Evolutionary conservation across 2,113 vertebrate species (phyloP), one percentile per base, ranked within the genome.

Genomic region (Ammospiza nelsoni): DNA sequence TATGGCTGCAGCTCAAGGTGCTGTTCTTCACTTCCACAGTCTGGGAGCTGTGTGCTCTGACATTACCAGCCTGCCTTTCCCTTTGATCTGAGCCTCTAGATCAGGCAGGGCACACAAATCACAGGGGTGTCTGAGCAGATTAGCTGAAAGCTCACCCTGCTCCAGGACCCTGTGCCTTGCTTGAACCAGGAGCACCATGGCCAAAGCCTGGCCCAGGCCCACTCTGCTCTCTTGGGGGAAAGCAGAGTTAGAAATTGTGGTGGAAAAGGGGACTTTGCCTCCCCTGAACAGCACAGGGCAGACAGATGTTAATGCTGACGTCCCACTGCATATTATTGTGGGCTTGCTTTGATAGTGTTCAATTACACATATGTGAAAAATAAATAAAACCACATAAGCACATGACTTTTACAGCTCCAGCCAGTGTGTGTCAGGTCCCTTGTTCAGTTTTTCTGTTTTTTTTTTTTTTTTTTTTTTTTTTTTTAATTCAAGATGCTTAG

Each of bases 401-500:
- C 41, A 52, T 27, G 79, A 31, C 46, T 89, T 73, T 72, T 89
- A 78, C 37, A 81, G 83, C 63, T 95, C 85, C 62, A 79, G 52
- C n/a, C 83, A 75, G 48, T 89, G 69, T 72, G 57, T 66, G 79
- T 96, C 92, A 96, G 66, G 61, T 88, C 66, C 23, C 87, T 49
- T 81, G 55, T 93, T 94, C 61, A 52, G 24, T 8, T 28, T 28
- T 49, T 13, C 8, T 80, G 81, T 8, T 20, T 6, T 12, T 48
- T 76, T 81, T 37, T 77, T 78, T 37, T 37, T 37, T 37, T 81
- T 14, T 25, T 8, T 11, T 37, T 29, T 79, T 87, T 9, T 67
- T 87, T 94, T 88, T 90, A 87, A 86, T 81, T 92, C 83, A 84
- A 81, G 86, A 92, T 89, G 68, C 62, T 92, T 86, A 89, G 83